phyloP scores from a whole-genome alignment of 2,888 invertebrate species.

The Melanostoma scalare region DNA sequence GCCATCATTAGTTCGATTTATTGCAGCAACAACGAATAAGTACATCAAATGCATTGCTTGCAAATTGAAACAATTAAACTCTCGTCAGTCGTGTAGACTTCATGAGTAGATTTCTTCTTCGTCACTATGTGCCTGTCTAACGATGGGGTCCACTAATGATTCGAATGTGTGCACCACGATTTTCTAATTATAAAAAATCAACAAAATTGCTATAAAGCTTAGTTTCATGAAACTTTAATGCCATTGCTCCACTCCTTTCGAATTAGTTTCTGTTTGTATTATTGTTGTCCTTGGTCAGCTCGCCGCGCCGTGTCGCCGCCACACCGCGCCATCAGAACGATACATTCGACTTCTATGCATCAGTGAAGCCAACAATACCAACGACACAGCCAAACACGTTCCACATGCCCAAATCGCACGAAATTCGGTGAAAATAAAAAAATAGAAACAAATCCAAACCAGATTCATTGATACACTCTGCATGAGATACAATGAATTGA shows the following conservation, averaged over 20 bases:
- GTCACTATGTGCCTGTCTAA: conserved; percentile 24
- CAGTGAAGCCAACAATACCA: conserved; percentile 42
- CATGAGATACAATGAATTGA: conserved; percentile 39
- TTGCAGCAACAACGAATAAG: conserved; percentile 16
- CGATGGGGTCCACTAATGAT: conserved; percentile 36
- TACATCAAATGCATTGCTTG: conserved; percentile 9
- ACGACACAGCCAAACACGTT: conserved; percentile 40
- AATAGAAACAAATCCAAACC: conserved; percentile 23
- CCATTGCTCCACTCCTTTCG: conserved; percentile 50
- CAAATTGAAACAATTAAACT: conserved; percentile 62
- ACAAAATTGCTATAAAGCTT: conserved; percentile 16
- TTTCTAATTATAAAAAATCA: conserved; percentile 48
- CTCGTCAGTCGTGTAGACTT: conserved; percentile 22
- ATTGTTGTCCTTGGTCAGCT: conserved; percentile 3
- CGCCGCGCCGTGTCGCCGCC: neutral
- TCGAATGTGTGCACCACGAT: conserved; percentile 40
- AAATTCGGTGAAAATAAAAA: conserved; percentile 20
- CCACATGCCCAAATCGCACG: conserved; percentile 52
- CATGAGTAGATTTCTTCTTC: neutral
- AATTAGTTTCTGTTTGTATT: neutral
- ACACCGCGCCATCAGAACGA: neutral
- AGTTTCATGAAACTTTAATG: conserved; percentile 53
- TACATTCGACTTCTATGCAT: conserved; percentile 44
- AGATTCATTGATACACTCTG: conserved; percentile 56
- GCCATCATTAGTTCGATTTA: conserved; percentile 3